Evolutionary conservation across 1,140 invertebrate genomes (phyloP).

Genomic region (Heliconius hermathena): DNA sequence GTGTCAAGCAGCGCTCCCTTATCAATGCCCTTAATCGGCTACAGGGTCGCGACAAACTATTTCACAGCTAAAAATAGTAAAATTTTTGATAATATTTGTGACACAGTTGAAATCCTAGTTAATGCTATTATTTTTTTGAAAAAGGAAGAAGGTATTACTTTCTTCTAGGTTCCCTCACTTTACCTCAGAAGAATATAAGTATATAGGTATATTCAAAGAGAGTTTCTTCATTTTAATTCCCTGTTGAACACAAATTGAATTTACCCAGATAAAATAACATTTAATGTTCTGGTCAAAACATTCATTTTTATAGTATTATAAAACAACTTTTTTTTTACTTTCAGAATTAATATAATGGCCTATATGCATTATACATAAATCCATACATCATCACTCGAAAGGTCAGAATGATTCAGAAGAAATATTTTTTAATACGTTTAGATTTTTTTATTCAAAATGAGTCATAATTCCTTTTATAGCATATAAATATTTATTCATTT

Average conservation of each 20-base stretch:
- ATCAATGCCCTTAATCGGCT: slow-evolving; percentile 50
- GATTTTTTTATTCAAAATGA: slow-evolving; percentile 22
- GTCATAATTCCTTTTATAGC: neutral
- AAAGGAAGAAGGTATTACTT: no score
- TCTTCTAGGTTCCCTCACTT: no score
- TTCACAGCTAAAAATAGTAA: slow-evolving; percentile 30
- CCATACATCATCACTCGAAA: neutral
- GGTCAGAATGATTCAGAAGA: slow-evolving; percentile 19
- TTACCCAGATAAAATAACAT: no score
- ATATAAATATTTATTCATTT: slow-evolving; percentile 16
- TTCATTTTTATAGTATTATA: no score
- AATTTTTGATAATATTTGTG: neutral
- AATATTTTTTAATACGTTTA: slow-evolving; percentile 25
- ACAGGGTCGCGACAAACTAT: slow-evolving; percentile 50
- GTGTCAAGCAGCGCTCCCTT: slow-evolving; percentile 38
- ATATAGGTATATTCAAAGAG: no score
- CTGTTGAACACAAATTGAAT: no score
- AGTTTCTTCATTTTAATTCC: no score
- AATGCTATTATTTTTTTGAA: no score
- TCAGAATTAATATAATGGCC: no score
- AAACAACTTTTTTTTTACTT: no score
- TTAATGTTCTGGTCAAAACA: no score
- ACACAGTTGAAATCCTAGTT: neutral
- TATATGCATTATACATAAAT: neutral
- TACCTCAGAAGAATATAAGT: no score